Conservation (phyloP, 2,113 vertebrate genomes). For the Aplodontia rufa region DNA sequence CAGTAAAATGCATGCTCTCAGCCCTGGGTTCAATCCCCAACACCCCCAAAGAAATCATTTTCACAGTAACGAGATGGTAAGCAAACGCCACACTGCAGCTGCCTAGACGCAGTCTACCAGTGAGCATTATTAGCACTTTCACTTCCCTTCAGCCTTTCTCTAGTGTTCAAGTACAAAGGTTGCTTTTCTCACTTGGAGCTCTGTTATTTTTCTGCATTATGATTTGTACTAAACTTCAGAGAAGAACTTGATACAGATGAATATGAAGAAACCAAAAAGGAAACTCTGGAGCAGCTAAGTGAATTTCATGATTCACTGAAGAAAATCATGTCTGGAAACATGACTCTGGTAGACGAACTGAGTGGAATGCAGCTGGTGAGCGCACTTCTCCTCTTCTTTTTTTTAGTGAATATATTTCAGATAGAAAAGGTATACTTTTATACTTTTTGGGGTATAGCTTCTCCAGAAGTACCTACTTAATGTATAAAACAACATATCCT, state of each 20-base stretch:
- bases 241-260: constrained; percentile 97
- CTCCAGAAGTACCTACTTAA: neutral
- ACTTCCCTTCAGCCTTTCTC: neutral
- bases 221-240: constrained; percentile 79
- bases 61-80: neutral
- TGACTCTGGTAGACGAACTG: constrained; percentile 97
- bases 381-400: neutral
- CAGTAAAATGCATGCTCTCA: neutral
- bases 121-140: neutral
- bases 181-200: neutral
- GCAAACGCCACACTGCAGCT: neutral
- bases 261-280: constrained; percentile 97
- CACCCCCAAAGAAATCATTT: neutral
- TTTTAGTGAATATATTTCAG: neutral
- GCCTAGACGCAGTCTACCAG: neutral
- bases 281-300: constrained; percentile 96
- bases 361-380: constrained; percentile 97
- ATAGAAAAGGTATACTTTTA: neutral
- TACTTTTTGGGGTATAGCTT: neutral
- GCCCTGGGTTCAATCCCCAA: neutral
- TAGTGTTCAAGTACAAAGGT: neutral
- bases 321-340: constrained; percentile 98
- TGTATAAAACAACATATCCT: neutral
- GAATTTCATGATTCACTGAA: constrained; percentile 97
- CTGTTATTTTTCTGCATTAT: neutral